Evolutionary conservation across 2,888 invertebrate species (phyloP).

Genomic region (Diploptera punctata): DNA sequence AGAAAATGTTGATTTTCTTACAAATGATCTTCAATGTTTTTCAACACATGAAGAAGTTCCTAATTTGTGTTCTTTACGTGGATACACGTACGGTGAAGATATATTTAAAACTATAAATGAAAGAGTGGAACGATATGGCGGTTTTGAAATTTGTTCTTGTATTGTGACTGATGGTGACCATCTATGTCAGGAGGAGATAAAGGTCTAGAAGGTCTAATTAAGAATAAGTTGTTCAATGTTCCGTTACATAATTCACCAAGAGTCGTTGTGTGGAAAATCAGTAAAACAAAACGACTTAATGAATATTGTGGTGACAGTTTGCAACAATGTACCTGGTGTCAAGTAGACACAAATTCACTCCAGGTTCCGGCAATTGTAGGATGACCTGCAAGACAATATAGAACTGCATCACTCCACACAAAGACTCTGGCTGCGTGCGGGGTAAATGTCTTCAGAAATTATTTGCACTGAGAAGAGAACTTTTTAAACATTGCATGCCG

Average conservation of each 20-base stretch:
- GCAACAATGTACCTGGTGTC: conserved; percentile 16
- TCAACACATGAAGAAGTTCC: conserved; percentile 16
- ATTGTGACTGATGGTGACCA: conserved; percentile 11
- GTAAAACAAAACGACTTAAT: conserved; percentile 19
- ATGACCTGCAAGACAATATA: background rate
- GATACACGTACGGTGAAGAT: background rate
- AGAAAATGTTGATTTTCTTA: background rate
- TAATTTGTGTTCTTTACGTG: too few species aligned
- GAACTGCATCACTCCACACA: background rate
- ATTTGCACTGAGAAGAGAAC: background rate
- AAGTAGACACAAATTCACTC: background rate
- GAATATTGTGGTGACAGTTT: conserved; percentile 4
- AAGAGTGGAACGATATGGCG: background rate
- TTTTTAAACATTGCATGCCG: too few species aligned
- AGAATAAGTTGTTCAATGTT: conserved; percentile 5
- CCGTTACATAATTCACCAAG: conserved; percentile 21
- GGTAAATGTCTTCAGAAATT: conserved; percentile 4
- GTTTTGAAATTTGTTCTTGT: background rate
- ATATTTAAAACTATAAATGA: conserved; percentile 12
- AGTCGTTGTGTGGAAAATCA: conserved; percentile 20
- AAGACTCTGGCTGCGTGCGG: background rate
- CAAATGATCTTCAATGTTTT: conserved; percentile 17
- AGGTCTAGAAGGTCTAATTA: conserved; percentile 14
- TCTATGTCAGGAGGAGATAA: conserved; percentile 5
- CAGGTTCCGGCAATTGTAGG: background rate